Evolutionary conservation across 2,888 invertebrate species (phyloP).

Genomic region (Pterostichus madidus): DNA sequence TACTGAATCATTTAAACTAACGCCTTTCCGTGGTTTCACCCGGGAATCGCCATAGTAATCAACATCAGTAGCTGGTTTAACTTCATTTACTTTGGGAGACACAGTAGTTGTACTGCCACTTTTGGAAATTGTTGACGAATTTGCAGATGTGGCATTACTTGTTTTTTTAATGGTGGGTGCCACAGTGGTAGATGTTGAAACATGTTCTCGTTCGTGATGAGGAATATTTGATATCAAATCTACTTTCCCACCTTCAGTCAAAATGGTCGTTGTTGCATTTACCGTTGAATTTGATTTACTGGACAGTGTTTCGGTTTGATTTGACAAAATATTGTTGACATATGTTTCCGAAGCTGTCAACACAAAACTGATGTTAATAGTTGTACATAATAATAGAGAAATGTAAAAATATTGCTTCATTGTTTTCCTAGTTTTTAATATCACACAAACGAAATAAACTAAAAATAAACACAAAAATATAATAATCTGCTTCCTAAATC

Average conservation of each 20-base stretch:
- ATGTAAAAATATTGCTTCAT: constrained; percentile 59
- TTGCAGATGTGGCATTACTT: neutral
- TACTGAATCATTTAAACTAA: constrained; percentile 67
- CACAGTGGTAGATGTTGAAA: neutral
- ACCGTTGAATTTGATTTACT: constrained; percentile 7
- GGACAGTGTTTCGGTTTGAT: neutral
- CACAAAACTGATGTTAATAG: constrained; percentile 17
- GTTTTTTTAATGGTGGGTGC: constrained; percentile 4
- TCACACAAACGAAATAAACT: constrained; percentile 57
- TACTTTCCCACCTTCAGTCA: constrained; percentile 51
- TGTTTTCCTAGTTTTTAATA: constrained; percentile 31
- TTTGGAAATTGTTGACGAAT: neutral
- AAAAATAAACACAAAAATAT: constrained; percentile 53
- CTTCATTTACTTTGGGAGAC: constrained; percentile 1
- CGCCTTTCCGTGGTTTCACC: constrained; percentile 73
- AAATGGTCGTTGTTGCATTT: constrained; percentile 19
- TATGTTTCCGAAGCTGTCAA: constrained; percentile 27
- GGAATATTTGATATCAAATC: neutral
- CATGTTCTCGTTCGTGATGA: constrained; percentile 51
- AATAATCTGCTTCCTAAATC: constrained; percentile 32
- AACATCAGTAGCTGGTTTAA: constrained; percentile 40
- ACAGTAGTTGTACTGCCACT: constrained; percentile 14
- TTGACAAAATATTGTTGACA: constrained; percentile 26
- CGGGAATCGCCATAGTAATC: constrained; percentile 57
- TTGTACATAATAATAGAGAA: constrained; percentile 26